A percentile compares a stretch with the other conserved stretches of the same genome.
Conservation (phyloP, 2,888 invertebrate genomes). For the Diaperis boleti region DNA sequence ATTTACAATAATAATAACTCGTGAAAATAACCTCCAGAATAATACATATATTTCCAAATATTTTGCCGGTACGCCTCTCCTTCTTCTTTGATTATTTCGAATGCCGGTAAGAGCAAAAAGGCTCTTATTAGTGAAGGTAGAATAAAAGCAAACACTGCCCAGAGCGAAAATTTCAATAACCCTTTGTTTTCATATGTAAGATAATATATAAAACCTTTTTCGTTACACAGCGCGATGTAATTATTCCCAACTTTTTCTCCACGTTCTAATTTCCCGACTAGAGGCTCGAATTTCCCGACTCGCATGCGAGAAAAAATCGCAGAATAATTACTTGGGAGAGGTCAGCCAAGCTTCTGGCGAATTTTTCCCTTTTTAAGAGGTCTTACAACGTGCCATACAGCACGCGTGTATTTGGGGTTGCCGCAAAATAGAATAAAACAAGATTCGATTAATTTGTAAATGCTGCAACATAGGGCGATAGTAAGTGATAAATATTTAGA, state of each 20-base stretch:
- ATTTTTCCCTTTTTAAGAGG: no score
- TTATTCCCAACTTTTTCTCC: slow-evolving; percentile 34
- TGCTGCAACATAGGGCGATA: no score
- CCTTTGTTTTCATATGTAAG: slow-evolving; percentile 44
- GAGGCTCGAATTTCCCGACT: slow-evolving; percentile 28
- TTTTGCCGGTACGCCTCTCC: no score
- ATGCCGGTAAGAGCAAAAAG: slow-evolving; percentile 9
- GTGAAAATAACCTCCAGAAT: no score
- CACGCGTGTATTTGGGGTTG: no score
- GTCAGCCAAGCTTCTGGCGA: not conserved
- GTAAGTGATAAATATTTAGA: no score
- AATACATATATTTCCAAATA: no score
- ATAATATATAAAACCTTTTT: slow-evolving; percentile 43
- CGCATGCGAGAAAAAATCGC: slow-evolving; percentile 8
- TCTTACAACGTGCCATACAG: no score
- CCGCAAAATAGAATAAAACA: no score
- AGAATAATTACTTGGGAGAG: slow-evolving; percentile 18
- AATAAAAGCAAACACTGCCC: slow-evolving; percentile 43
- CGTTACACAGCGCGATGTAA: slow-evolving; percentile 29
- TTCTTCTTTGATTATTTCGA: not conserved
- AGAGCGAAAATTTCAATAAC: slow-evolving; percentile 41
- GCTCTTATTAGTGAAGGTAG: slow-evolving; percentile 44
- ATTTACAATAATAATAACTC: no score
- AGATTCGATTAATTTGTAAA: no score
- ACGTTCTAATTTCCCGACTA: slow-evolving; percentile 26